These are phyloP conservation scores for Lamproptera curius DNA, from an alignment of 2,888 invertebrate genomes.

Conservation along the genomic window DNA sequence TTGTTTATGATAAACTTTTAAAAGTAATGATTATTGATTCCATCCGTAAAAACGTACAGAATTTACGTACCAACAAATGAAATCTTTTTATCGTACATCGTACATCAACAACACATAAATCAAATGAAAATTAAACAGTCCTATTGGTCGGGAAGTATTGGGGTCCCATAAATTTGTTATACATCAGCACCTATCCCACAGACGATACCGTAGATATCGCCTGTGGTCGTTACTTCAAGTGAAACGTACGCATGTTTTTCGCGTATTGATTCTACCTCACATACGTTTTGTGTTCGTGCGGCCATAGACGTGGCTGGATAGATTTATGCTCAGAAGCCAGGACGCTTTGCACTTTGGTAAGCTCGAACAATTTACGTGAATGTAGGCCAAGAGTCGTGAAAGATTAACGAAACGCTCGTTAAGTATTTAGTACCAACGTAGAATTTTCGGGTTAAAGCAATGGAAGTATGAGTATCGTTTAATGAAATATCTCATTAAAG, in stretches of 20 bases:
- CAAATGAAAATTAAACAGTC: too few species aligned
- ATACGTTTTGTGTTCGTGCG: constrained; percentile 10
- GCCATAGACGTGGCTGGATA: constrained; percentile 4
- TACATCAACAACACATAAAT: too few species aligned
- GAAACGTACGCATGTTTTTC: constrained; percentile 16
- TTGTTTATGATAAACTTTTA: too few species aligned
- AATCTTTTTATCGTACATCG: too few species aligned
- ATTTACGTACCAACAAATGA: too few species aligned
- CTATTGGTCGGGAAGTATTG: too few species aligned
- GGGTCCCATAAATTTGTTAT: too few species aligned
- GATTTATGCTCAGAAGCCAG: constrained; percentile 9
- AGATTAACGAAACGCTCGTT: neutral
- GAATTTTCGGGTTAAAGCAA: neutral
- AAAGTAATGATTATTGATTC: too few species aligned
- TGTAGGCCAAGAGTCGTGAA: neutral
- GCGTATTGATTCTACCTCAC: constrained; percentile 14
- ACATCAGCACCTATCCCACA: constrained; percentile 47
- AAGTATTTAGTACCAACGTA: neutral
- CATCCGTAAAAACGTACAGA: too few species aligned
- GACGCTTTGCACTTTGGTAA: neutral
- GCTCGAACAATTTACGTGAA: neutral
- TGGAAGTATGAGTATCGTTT: neutral
- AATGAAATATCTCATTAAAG: too few species aligned
- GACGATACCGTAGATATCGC: constrained; percentile 37
- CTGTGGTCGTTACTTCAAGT: constrained; percentile 31